Evolutionary conservation across 2,113 vertebrate species (phyloP).

Genomic region (Tringa solitaria): DNA sequence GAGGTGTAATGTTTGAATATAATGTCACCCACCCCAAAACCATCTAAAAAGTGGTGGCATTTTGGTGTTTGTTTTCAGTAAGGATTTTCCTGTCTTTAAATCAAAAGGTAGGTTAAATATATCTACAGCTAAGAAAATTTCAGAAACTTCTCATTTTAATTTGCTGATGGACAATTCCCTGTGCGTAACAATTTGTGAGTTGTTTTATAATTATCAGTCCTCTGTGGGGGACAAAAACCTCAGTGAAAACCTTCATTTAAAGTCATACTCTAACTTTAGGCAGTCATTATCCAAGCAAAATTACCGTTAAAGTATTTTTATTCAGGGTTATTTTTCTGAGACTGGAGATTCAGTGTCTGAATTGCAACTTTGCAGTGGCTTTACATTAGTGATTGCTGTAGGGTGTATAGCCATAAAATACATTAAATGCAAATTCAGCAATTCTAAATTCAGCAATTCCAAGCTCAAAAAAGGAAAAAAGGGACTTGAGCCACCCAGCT

Average conservation of each 20-base stretch:
- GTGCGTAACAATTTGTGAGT: background rate
- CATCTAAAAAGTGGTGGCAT: background rate
- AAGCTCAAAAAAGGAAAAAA: background rate
- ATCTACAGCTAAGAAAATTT: background rate
- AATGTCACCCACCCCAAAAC: background rate
- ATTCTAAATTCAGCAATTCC: background rate
- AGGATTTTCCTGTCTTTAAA: background rate
- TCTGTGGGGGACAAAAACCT: background rate
- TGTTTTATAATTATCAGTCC: background rate
- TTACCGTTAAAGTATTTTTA: background rate
- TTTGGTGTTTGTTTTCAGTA: background rate
- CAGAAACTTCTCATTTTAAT: background rate
- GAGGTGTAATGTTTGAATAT: background rate
- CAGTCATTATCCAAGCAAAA: background rate
- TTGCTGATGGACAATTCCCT: background rate
- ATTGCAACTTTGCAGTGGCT: background rate
- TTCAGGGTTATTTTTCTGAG: background rate
- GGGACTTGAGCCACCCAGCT: background rate
- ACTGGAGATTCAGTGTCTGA: background rate
- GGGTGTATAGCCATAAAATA: background rate
- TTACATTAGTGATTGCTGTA: constrained; percentile 10
- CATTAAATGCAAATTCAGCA: constrained; percentile 29
- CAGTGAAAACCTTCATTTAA: background rate
- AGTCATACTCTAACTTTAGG: background rate
- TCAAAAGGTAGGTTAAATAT: background rate